Evolutionary conservation across 1,140 invertebrate genomes (phyloP).

Genomic region (Calosoma granatense): DNA sequence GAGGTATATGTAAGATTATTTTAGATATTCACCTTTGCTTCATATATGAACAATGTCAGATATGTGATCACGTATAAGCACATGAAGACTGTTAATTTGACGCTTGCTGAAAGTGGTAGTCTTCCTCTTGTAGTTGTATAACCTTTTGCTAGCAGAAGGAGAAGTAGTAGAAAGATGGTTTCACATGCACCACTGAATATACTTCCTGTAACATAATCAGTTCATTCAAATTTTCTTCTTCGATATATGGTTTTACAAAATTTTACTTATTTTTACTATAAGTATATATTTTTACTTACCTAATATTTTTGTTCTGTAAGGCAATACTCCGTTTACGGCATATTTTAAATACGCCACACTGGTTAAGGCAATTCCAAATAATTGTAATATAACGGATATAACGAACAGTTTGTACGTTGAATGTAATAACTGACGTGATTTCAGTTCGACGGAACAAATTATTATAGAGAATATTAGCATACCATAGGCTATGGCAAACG

Average conservation of each 20-base stretch:
- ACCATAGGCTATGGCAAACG: slow-evolving; percentile 51
- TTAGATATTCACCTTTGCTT: slow-evolving; percentile 56
- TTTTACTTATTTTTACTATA: slow-evolving; percentile 6
- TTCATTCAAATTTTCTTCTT: not conserved
- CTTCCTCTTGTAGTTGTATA: slow-evolving; percentile 81
- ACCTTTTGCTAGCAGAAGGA: slow-evolving; percentile 78
- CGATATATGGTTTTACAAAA: slow-evolving; percentile 12
- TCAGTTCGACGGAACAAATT: slow-evolving; percentile 58
- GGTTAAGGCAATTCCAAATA: slow-evolving; percentile 53
- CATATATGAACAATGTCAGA: slow-evolving; percentile 64
- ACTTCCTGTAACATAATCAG: slow-evolving; percentile 44
- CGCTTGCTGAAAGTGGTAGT: slow-evolving; percentile 52
- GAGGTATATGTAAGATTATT: too few species aligned
- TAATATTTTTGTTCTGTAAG: slow-evolving; percentile 42
- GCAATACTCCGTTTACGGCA: slow-evolving; percentile 55
- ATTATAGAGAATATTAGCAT: slow-evolving; percentile 51
- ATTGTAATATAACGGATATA: slow-evolving; percentile 53
- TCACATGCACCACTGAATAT: slow-evolving; percentile 61
- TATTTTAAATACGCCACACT: slow-evolving; percentile 58
- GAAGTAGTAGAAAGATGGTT: slow-evolving; percentile 61
- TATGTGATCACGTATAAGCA: slow-evolving; percentile 62
- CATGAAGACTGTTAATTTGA: slow-evolving; percentile 75
- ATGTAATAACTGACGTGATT: slow-evolving; percentile 68
- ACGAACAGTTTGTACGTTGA: slow-evolving; percentile 82
- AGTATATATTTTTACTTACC: slow-evolving; percentile 38